phyloP scores from a whole-genome alignment of 2,113 vertebrate species.

The Rynchops niger region DNA sequence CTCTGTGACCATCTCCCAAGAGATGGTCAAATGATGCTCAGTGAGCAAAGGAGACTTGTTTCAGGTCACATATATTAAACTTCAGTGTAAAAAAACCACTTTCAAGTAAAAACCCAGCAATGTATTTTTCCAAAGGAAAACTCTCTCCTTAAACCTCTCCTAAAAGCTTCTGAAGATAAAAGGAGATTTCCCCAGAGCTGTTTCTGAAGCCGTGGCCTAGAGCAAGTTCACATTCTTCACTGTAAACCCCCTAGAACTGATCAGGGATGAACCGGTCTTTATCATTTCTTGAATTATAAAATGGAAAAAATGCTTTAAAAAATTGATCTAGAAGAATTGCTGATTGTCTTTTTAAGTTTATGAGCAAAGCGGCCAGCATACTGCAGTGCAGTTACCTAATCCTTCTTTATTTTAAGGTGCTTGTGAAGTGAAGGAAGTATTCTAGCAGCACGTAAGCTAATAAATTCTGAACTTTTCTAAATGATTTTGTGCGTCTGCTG shows the following conservation, averaged over 20 bases:
- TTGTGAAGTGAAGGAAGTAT: neutral
- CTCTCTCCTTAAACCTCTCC: neutral
- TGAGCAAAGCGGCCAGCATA: neutral
- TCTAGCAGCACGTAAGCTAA: neutral
- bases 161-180: conserved; percentile 41
- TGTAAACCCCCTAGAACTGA: neutral
- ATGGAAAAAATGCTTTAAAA: neutral
- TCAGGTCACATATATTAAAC: neutral
- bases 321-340: neutral
- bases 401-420: neutral
- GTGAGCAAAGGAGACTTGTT: neutral
- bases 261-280: neutral
- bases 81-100: neutral
- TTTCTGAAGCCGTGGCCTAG: conserved; percentile 36
- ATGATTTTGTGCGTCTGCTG: neutral
- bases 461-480: neutral
- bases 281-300: neutral
- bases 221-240: neutral
- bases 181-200: conserved; percentile 41
- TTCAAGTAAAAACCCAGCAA: neutral
- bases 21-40: no score
- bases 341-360: neutral
- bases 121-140: conserved; percentile 8
- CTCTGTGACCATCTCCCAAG: neutral
- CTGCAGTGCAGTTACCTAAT: conserved; percentile 2